Base-by-base conservation (phyloP, 2,113 vertebrate species). In the Equus przewalskii region DNA sequence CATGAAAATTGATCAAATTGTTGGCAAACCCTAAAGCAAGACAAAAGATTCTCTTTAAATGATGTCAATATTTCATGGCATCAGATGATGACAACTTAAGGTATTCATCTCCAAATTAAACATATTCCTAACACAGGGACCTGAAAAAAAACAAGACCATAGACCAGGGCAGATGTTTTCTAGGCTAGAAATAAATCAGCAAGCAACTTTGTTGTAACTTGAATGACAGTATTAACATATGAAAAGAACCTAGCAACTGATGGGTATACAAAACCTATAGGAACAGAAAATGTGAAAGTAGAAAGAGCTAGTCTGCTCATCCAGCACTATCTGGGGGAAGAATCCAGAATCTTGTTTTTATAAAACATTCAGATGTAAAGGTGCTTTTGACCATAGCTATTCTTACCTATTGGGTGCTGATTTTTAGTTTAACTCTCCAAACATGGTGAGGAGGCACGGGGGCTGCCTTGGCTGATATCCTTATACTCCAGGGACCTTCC, bases 401-500 rank as follows among this genome's bases (percentile, higher is more conserved):
- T 67, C 49, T 96, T 73, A 67, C 10, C 28, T 92, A 12, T 33
- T 60, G 18, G 67, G 8, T 44, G 81, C 64, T 89, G 36, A 70
- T 14, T 69, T 93, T 82, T 72, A 69, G 7, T 49, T 83, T 33
- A 72, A 30, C 28, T 86, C 26, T 92, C 54, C 72, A 88, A 80
- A 65, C 85, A 70, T 0, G 0, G 3, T 24, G 0, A 56, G n/a
- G 28, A 44, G 6, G 5, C 11, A 2, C 30, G 26, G n/a, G 11
- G 28, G 3, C 10, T 73, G 10, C 33, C 21, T 64, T 96, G 79
- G 30, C 22, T 84, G 30, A 28, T n/a, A 41, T 5, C 14, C 24
- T 0, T 9, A 14, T 33, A 58, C 7, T 18, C 21, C 30, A 54
- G 9, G 16, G 18, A 75, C 24, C 11, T 49, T 58, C 60, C 22